These are phyloP conservation scores for Pica pica DNA, from an alignment of 2,113 vertebrate species.

Conservation along the genomic window DNA sequence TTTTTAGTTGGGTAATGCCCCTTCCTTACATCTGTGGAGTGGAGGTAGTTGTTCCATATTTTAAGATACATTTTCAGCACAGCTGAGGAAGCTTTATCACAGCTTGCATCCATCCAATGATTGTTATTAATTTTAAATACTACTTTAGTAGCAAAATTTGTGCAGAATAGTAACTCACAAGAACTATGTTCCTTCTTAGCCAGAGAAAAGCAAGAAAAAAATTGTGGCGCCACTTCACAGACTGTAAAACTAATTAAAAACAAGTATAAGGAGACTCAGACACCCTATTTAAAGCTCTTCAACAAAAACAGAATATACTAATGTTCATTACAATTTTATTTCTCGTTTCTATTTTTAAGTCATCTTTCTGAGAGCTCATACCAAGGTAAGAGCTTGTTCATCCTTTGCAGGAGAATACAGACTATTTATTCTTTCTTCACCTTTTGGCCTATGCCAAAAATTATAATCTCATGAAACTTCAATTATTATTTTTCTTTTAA, in stretches of 20 bases:
- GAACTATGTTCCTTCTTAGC: background rate
- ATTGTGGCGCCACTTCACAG: background rate
- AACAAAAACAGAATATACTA: background rate
- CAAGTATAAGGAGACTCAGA: background rate
- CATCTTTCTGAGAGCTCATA: background rate
- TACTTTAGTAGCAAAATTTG: background rate
- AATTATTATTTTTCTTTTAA: background rate
- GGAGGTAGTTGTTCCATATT: background rate
- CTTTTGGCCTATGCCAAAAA: constrained; percentile 22
- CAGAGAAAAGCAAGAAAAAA: background rate
- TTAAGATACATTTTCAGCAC: background rate
- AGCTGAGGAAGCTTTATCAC: background rate
- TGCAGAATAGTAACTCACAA: background rate
- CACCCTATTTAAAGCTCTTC: background rate
- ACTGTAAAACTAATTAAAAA: background rate
- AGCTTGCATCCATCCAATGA: background rate
- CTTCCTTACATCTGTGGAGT: background rate
- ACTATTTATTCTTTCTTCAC: constrained; percentile 15
- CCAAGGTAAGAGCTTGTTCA: constrained; percentile 26
- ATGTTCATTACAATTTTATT: background rate
- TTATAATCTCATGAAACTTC: background rate
- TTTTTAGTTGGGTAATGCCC: background rate
- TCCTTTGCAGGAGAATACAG: constrained; percentile 24
- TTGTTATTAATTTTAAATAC: background rate
- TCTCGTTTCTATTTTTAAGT: background rate